phyloP scores from a whole-genome alignment of 2,888 invertebrate species.

The Melipona bicolor region DNA sequence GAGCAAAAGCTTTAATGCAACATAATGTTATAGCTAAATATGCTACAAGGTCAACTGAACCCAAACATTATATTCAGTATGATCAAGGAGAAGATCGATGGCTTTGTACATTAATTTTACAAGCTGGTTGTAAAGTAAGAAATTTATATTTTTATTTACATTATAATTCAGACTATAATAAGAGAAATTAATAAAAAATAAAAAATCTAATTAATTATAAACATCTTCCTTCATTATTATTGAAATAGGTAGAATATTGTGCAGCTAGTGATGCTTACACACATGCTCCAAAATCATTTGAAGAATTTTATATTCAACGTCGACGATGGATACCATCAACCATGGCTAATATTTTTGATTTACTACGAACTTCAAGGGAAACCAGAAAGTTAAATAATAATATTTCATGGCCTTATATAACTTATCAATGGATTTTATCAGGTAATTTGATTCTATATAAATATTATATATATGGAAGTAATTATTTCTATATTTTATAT shows the following conservation, averaged over 20 bases:
- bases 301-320: slow-evolving; percentile 97
- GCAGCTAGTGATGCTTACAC: slow-evolving; percentile 98
- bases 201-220: neutral
- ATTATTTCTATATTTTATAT: neutral
- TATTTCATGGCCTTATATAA: slow-evolving; percentile 92
- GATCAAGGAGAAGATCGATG: slow-evolving; percentile 99
- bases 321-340: slow-evolving; percentile 98
- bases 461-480: neutral
- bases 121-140: slow-evolving; percentile 92
- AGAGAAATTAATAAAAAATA: neutral
- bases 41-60: slow-evolving; percentile 91
- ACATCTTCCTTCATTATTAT: slow-evolving; percentile 8
- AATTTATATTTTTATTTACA: neutral
- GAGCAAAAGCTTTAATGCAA: slow-evolving; percentile 95
- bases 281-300: slow-evolving; percentile 96
- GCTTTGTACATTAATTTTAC: slow-evolving; percentile 96
- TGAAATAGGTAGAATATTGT: slow-evolving; percentile 91
- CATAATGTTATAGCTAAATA: slow-evolving; percentile 95
- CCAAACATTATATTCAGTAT: slow-evolving; percentile 95
- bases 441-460: slow-evolving; percentile 75
- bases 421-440: slow-evolving; percentile 90
- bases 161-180: neutral
- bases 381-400: slow-evolving; percentile 94
- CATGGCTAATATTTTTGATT: slow-evolving; percentile 96
- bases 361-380: slow-evolving; percentile 90